phyloP scores from a whole-genome alignment of 2,888 invertebrate species.

The Ophonus ardosiacus region DNA sequence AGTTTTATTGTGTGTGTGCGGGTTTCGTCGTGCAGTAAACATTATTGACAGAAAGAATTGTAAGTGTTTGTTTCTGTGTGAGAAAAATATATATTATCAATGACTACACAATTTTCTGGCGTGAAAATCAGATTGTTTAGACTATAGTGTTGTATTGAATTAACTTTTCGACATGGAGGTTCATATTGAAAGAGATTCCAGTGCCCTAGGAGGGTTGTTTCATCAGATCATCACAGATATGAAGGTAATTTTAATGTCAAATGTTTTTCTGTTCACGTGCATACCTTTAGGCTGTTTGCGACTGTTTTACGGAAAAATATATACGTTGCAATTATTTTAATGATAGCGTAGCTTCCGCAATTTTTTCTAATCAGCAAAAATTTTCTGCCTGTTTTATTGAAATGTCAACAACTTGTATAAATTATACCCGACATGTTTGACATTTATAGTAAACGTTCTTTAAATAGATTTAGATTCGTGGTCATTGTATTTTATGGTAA shows the following conservation, averaged over 20 bases:
- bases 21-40: constrained; percentile 50
- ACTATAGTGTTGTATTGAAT: constrained; percentile 51
- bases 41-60: constrained; percentile 39
- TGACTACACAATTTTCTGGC: not conserved
- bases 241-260: constrained; percentile 83
- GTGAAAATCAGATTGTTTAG: constrained; percentile 21
- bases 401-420: constrained; percentile 13
- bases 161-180: constrained; percentile 80
- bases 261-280: not conserved
- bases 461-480: constrained; percentile 30
- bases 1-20: constrained; percentile 28
- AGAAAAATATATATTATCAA: constrained; percentile 25
- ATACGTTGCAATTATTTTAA: constrained; percentile 15
- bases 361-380: constrained; percentile 11
- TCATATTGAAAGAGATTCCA: constrained; percentile 89
- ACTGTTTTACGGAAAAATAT: not conserved
- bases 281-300: not conserved
- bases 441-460: constrained; percentile 38
- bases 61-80: constrained; percentile 39
- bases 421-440: constrained; percentile 4
- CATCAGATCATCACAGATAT: constrained; percentile 97
- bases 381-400: not conserved
- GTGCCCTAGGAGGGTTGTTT: constrained; percentile 94
- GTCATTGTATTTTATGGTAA: constrained; percentile 44
- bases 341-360: constrained; percentile 14